Conservation (phyloP, 1,140 invertebrate species). For the Polyergus mexicanus region DNA sequence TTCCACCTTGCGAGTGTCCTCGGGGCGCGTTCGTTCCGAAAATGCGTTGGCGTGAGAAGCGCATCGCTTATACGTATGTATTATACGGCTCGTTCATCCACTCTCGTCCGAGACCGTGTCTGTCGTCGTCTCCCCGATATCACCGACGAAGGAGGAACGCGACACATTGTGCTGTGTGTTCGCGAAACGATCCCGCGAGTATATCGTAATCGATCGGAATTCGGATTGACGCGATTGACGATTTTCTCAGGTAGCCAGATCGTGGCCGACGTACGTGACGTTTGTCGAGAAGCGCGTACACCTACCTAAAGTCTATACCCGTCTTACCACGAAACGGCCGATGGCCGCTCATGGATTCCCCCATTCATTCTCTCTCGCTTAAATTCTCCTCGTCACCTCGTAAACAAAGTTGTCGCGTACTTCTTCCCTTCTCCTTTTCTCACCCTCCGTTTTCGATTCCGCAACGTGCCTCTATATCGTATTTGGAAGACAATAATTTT, state of each 20-base stretch:
- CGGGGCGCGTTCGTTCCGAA: background rate
- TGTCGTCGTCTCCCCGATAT: background rate
- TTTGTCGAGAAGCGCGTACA: background rate
- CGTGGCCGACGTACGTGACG: conserved; percentile 13
- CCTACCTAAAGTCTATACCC: no score
- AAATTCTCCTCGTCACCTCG: conserved; percentile 8
- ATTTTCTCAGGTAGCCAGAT: background rate
- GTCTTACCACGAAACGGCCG: conserved; percentile 12
- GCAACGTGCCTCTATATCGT: background rate
- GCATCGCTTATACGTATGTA: no score
- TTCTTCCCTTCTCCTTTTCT: background rate
- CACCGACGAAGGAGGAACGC: no score
- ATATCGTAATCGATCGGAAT: no score
- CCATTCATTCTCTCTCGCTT: conserved; percentile 43
- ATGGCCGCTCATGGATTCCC: conserved; percentile 34
- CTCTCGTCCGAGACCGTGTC: background rate
- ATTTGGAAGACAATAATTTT: background rate
- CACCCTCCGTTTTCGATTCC: background rate
- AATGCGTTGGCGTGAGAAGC: background rate
- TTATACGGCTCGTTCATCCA: no score
- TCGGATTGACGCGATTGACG: no score
- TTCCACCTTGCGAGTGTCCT: conserved; percentile 34
- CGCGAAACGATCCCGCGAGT: no score
- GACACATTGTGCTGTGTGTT: no score
- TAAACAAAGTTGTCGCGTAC: conserved; percentile 38